Base-by-base conservation (phyloP, 2,113 vertebrate species). In the Paracanthobrama guichenoti region DNA sequence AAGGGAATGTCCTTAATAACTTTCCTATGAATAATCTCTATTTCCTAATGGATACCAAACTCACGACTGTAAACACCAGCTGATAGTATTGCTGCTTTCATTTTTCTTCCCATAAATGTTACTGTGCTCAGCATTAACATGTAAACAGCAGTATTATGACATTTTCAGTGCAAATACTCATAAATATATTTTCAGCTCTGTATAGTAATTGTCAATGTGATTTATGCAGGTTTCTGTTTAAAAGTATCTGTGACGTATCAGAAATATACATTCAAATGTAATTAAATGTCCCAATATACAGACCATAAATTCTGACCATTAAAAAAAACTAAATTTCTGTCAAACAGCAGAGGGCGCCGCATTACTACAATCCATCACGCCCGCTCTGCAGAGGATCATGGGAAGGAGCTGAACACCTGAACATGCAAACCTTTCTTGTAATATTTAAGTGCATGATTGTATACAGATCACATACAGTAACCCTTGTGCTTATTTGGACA, bases 131-230 rank as follows among this genome's bases (percentile, higher is more conserved):
- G 57, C 46, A 77, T 31, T 67, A 46, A 3, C 11, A 31, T 6
- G 75, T 78, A 69, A 84, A 78, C 73, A n/a, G 74, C 62, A 46
- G 16, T 53, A 55, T 55, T 55, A 9, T 55, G 72, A 14, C 5
- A 39, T 67, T 77, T 13, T 28, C 81, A 77, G n/a, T 53, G 73
- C 24, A 82, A 26, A 64, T 18, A n/a, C 6, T 26, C 77, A 24
- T 11, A 6, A n/a, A 67, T 67, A 67, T 42, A 72, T n/a, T 72
- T 12, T 4, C 31, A 39, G 0, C 14, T 31, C 62, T 13, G 39
- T 44, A 39, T 46, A 24, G 2, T 14, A 46, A 24, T 46, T 72
- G 42, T 12, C 66, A 10, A 60, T 62, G 22, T 46, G 22, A 79
- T 62, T 77, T 9, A 8, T 59, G n/a, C 13, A 9, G 1, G 24